phyloP scores from a whole-genome alignment of 2,888 invertebrate species.

The Drosophila pseudotakahashii region DNA sequence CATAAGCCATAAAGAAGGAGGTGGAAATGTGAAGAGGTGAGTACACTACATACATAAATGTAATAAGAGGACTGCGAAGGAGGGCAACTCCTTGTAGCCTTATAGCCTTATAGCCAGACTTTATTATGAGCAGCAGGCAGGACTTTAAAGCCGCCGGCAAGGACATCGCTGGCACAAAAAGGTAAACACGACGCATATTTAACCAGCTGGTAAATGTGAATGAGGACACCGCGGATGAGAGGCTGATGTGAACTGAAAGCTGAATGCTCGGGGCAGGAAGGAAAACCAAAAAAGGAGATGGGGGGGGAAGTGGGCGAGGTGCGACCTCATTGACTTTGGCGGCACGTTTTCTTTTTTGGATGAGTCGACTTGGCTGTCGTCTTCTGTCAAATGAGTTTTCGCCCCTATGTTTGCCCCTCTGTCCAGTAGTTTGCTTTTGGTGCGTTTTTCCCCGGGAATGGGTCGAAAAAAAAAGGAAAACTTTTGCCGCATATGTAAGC shows the following conservation, averaged over 20 bases:
- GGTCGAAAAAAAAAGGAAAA: conserved; percentile 11
- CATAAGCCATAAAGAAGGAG: conserved; percentile 41
- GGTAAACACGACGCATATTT: conserved; percentile 65
- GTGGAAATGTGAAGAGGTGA: too few relatives aligned
- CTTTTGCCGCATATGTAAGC: conserved; percentile 60
- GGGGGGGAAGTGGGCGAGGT: conserved; percentile 8
- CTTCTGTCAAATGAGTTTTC: conserved; percentile 50
- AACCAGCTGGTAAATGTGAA: conserved; percentile 59
- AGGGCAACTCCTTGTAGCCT: conserved; percentile 23
- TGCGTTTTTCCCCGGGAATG: conserved; percentile 13
- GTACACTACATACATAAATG: too few relatives aligned
- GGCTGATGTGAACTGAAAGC: conserved; percentile 47
- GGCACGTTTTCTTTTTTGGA: conserved; percentile 52
- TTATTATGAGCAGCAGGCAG: conserved; percentile 30
- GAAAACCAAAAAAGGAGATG: neutral
- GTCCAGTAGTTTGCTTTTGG: conserved; percentile 40
- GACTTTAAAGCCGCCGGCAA: conserved; percentile 56
- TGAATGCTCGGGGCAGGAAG: conserved; percentile 13
- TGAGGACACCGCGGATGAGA: conserved; percentile 39
- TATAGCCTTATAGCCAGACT: conserved; percentile 25
- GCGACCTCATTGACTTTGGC: conserved; percentile 74
- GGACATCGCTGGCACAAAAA: conserved; percentile 56
- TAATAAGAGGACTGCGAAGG: neutral
- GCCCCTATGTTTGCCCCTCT: conserved; percentile 13
- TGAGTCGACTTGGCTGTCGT: conserved; percentile 28